Base-by-base conservation (phyloP, 2,888 invertebrate species). In the Lasius fuliginosus region DNA sequence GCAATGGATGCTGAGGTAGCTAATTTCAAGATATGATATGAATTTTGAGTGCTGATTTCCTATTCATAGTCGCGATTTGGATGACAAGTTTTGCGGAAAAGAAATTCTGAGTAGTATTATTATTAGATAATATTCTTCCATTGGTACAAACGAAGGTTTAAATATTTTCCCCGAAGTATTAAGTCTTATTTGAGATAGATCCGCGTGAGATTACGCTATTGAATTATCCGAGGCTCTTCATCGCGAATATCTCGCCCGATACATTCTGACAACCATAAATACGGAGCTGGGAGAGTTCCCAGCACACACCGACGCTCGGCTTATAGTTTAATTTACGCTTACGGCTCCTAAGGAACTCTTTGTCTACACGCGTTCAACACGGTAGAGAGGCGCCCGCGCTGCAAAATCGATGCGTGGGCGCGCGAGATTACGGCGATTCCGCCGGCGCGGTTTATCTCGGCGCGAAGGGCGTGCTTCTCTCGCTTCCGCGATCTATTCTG, bases 301-400 rank as follows among this genome's bases (percentile, higher is more conserved):
- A 27, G 27, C n/a, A 40, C 15, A 46, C 33, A 40, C 23, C 79
- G 58, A 58, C 58, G 42, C 60, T 46, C 18, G 27, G 18, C 33
- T 36, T 81, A 81, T 81, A 81, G 79, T 81, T 81, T 81, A 81
- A 81, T 81, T 81, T 60, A 81, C 46, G 74, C 79, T 81, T 23
- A 60, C 60, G 60, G 79, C 46, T 46, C 23, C 18, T 42, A 71
- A 58, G 74, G 8, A 79, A 81, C 46, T 73, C 79, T 81, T 73
- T 73, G 79, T 81, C 60, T 46, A 81, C n/a, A 33, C 33, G 15
- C 74, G 33, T 81, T 81, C 74, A 81, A 73, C 75, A 81, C 74
- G 33, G 79, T 81, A 81, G 79, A 79, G 58, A 42, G 36, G 33
- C 15, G 74, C 12, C 56, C 56, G 40, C 40, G 30, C 42, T 53